Base-by-base conservation (phyloP, 2,113 vertebrate species). In the Pterocles burchelli region DNA sequence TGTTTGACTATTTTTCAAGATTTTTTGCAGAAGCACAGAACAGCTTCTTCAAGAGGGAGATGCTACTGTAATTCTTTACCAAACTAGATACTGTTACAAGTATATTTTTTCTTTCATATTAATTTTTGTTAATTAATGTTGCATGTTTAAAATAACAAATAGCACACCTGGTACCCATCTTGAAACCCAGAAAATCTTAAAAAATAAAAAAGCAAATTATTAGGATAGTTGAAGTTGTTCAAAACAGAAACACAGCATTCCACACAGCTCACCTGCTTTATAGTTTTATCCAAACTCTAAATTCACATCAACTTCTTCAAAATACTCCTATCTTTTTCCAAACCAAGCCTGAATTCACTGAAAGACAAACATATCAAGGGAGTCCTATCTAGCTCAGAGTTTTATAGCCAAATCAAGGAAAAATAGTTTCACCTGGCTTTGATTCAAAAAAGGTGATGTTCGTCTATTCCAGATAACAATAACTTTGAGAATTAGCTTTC, bases 351-450 rank as follows among this genome's bases (percentile, higher is more conserved):
- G 6, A 36, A 22, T 10, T 49, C 26, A 46, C 12, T 31, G 13
- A n/a, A 74, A 85, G 10, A 0, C 45, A 25, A 3, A 17, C 21
- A 72, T 1, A 0, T 8, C 19, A n/a, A 22, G 12, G 43, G 17
- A 58, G 2, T 0, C 18, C 12, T 1, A 2, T 6, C 17, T 8
- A 45, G 9, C 55, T 63, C 33, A 19, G 26, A 12, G 11, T 16
- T 92, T 82, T 68, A 26, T 7, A 82, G 9, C 3, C 22, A 61
- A 33, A 57, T 28, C 20, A 68, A 85, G 17, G 28, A 24, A 38
- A 74, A 52, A 34, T 1, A 17, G 1, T 36, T 90, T 74, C 51
- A 88, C 43, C 61, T 59, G 82, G 6, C 2, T 54, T 57, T 88
- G 36, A 38, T 51, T 77, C 46, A 21, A 18, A 75, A 49, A 52